Evolutionary conservation across 2,113 vertebrate genomes (phyloP).

Genomic region (Pandion haliaetus): DNA sequence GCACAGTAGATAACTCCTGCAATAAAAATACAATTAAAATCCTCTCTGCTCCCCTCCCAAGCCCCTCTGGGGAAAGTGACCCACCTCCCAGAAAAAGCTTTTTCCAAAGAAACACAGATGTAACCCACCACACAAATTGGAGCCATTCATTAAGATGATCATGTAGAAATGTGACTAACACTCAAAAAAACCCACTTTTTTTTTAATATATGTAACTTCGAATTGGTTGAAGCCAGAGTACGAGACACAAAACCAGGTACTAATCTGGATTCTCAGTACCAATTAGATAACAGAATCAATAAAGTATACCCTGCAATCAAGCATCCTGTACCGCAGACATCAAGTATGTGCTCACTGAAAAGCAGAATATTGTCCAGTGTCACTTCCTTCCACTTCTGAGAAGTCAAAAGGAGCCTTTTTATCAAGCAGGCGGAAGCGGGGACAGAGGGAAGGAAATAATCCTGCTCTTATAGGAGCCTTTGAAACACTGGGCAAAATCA

Average conservation of each 20-base stretch:
- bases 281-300: not conserved
- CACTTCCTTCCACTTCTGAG: not conserved
- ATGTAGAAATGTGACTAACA: not conserved
- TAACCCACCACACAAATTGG: not conserved
- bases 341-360: not conserved
- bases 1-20: not conserved
- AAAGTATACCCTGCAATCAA: not conserved
- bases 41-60: not conserved
- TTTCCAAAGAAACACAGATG: not conserved
- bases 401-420: not conserved
- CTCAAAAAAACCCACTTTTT: not conserved
- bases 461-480: not conserved
- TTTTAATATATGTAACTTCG: not conserved
- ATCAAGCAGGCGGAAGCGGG: not conserved
- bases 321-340: fast-evolving
- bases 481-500: not conserved
- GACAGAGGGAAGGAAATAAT: not conserved
- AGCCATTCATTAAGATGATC: not conserved
- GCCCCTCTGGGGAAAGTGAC: not conserved
- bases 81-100: not conserved
- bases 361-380: not conserved
- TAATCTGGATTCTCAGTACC: not conserved
- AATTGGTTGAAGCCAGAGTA: not conserved
- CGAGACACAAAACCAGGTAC: not conserved
- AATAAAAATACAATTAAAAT: not conserved